Percentiles rank a stretch among this genome's conserved stretches.
Conservation (phyloP, 1,140 invertebrate genomes). For the Physella acuta region DNA sequence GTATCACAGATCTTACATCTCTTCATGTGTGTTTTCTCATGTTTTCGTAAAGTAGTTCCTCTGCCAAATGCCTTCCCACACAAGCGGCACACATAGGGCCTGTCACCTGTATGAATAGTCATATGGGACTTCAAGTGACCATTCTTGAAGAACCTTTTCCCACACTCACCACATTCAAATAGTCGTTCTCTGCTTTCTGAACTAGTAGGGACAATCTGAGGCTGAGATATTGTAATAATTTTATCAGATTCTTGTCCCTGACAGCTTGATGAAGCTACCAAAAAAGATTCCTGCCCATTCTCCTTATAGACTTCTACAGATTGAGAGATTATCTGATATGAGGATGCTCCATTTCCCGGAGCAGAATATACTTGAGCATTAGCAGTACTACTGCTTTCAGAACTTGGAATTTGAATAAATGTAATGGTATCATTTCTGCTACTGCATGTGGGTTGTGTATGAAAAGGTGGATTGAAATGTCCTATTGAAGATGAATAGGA, state of each 20-base stretch:
- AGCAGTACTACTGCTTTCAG: not conserved
- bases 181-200: conserved; percentile 9
- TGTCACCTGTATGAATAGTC: conserved; percentile 15
- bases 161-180: conserved; percentile 24
- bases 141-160: conserved; percentile 24
- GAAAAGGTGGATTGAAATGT: not conserved
- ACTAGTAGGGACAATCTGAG: conserved; percentile 9
- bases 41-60: conserved; percentile 18
- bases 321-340: conserved; percentile 10
- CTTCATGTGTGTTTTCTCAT: conserved; percentile 26
- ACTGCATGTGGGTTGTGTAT: conserved; percentile 1
- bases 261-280: conserved; percentile 10
- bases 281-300: not conserved
- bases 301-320: not conserved
- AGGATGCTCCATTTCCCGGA: not conserved
- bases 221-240: conserved; percentile 24
- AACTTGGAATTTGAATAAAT: conserved; percentile 14
- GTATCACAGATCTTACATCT: conserved; percentile 24
- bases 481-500: conserved; percentile 1
- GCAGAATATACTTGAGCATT: not conserved
- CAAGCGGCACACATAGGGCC: conserved; percentile 15
- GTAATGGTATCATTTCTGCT: conserved; percentile 12
- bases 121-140: conserved; percentile 25
- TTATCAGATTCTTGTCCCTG: conserved; percentile 3
- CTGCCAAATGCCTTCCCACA: conserved; percentile 25